Percentiles rank a stretch among this genome's conserved stretches.
Conservation (phyloP, 2,113 vertebrate species). For the Dendropsophus ebraccatus region DNA sequence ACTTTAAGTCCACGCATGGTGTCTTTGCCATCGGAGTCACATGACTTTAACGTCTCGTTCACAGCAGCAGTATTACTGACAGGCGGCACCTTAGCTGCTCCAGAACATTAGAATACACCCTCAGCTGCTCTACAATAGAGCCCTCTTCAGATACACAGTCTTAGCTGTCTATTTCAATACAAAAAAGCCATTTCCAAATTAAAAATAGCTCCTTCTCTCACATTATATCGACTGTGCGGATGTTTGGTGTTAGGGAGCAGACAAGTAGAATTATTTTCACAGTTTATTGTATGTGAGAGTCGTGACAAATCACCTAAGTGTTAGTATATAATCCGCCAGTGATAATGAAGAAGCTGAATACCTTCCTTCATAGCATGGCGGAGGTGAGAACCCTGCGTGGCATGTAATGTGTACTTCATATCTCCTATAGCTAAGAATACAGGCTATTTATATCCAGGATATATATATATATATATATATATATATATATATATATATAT, state of each 20-base stretch:
- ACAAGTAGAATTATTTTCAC: not conserved
- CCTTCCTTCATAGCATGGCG: not conserved
- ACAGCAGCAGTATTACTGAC: no score
- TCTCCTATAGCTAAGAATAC: not conserved
- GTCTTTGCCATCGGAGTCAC: no score
- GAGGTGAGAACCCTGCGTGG: not conserved
- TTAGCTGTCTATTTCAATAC: not conserved
- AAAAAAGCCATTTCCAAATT: not conserved
- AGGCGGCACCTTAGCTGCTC: no score
- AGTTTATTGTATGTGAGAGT: constrained; percentile 6
- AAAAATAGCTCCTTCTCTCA: constrained; percentile 25
- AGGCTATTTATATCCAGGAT: not conserved
- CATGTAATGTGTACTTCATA: not conserved
- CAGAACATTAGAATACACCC: no score
- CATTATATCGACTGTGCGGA: not conserved
- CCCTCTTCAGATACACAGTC: not conserved
- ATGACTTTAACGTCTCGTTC: no score
- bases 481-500: no score
- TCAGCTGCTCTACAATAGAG: not conserved
- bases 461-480: no score
- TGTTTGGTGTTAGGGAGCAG: not conserved
- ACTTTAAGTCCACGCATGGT: no score
- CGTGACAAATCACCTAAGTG: constrained; percentile 7
- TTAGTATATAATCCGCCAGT: not conserved
- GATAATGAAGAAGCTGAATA: not conserved